Base-by-base conservation (phyloP, 2,113 vertebrate species). In the Callionymus lyra region DNA sequence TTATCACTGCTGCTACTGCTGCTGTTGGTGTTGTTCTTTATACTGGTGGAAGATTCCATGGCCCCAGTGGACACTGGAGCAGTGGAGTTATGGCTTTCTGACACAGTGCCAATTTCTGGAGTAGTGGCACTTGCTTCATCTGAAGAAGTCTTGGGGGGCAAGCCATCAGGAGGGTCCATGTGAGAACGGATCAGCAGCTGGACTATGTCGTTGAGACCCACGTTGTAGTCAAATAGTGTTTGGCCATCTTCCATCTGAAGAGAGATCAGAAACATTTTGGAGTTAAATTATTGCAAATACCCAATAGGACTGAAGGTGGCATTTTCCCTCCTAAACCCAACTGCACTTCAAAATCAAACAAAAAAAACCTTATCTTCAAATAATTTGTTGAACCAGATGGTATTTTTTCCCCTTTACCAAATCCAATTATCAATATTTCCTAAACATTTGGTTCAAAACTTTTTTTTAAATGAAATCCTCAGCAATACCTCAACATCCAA, bases 181-280 rank as follows among this genome's bases (percentile, higher is more conserved):
- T 92, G 89, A 34, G 92, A 89, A 51, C 94, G 93, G 68, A 94
- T 93, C 56, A 98, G 85, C 63, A 98, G 89, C 80, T 97, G 94
- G 75, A 98, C 87, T 64, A 98, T 98, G 80, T 98, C 94, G 59
- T 98, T 98, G 63, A 98, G 88, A 66, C 94, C 93, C 66, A 98
- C 94, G 62, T 94, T 90, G 71, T 98, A 98, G 79, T 97, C 94
- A 80, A 95, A 98, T 59, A 98, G 87, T 31, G 93, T 97, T 69
- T 97, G 94, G 68, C 94, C 94, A 84, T 98, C 93, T 87, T 98
- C 94, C 85, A 98, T 87, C 94, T 97, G 37, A 41, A 64, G 37
- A 38, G 52, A 49, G 35, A 27, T 19, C 18, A 18, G n/a, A 17
- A 16, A 34, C 3, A 17, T 11, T n/a, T 1, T 12, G 16, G 31